Evolutionary conservation across 2,113 vertebrate species (phyloP).

Genomic region (Panthera tigris): DNA sequence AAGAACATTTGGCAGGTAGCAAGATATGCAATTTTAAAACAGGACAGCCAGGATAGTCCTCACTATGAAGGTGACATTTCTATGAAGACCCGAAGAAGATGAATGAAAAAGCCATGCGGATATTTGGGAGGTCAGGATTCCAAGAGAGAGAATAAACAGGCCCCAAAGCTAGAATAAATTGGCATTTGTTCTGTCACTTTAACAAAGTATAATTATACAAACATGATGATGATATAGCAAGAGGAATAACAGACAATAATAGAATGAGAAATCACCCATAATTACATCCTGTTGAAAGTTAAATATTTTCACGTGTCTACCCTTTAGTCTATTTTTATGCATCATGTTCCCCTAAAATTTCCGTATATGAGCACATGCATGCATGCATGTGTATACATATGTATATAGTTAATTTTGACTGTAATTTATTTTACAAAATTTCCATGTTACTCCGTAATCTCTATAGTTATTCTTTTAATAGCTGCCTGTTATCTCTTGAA

Average conservation of each 20-base stretch:
- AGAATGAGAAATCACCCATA: neutral
- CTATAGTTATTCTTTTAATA: neutral
- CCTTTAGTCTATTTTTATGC: neutral
- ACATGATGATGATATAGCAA: neutral
- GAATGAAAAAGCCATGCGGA: neutral
- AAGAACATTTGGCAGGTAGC: neutral
- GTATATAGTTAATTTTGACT: neutral
- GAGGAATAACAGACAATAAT: neutral
- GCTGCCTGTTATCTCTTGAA: neutral
- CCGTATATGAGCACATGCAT: neutral
- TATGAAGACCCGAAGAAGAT: neutral
- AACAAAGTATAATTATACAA: neutral
- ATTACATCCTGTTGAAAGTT: neutral
- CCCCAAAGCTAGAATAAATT: neutral
- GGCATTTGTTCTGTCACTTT: neutral
- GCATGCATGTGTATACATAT: neutral
- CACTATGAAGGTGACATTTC: neutral
- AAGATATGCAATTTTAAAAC: neutral
- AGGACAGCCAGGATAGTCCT: accelerated
- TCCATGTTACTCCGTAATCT: neutral
- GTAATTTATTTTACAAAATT: neutral
- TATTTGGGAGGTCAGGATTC: neutral
- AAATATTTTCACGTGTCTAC: neutral
- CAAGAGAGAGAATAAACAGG: neutral
- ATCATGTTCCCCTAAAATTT: neutral